Evolutionary conservation across 2,888 invertebrate species (phyloP).

Genomic region (Hermaeophaga mercurialis): DNA sequence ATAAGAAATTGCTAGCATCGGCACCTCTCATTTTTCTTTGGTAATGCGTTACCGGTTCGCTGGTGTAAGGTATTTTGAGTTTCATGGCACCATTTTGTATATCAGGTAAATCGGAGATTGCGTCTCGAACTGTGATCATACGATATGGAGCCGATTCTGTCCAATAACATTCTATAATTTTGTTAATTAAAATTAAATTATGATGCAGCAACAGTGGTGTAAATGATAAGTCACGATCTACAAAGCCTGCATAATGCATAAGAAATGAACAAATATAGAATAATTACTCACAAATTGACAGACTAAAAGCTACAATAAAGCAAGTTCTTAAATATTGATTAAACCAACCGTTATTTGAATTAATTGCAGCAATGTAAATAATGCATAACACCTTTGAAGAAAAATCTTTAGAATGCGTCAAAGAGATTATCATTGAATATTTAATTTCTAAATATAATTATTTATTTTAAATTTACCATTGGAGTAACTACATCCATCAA

Average conservation of each 20-base stretch:
- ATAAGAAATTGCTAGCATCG: constrained; percentile 41
- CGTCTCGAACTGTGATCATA: constrained; percentile 78
- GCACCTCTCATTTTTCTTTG: constrained; percentile 70
- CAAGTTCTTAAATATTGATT: too few species aligned
- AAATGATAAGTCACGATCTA: too few species aligned
- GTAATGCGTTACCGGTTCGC: constrained; percentile 74
- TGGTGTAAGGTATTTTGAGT: constrained; percentile 73
- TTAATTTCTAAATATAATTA: neutral
- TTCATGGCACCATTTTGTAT: constrained; percentile 73
- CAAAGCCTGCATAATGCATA: too few species aligned
- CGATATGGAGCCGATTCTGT: constrained; percentile 74
- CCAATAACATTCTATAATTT: constrained; percentile 62
- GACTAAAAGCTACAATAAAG: too few species aligned
- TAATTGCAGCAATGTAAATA: too few species aligned
- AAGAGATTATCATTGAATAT: too few species aligned
- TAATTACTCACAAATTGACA: too few species aligned
- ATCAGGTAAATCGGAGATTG: constrained; percentile 80
- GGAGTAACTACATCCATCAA: constrained; percentile 61
- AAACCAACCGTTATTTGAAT: too few species aligned
- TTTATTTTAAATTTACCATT: constrained; percentile 45
- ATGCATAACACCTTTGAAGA: too few species aligned
- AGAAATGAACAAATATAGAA: too few species aligned
- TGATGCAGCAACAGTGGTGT: neutral
- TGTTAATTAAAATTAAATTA: too few species aligned
- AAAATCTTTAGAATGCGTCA: too few species aligned